Percentiles rank a stretch among this genome's conserved stretches.
Conservation (phyloP, 1,140 invertebrate genomes). For the Leptinotarsa lineolata region DNA sequence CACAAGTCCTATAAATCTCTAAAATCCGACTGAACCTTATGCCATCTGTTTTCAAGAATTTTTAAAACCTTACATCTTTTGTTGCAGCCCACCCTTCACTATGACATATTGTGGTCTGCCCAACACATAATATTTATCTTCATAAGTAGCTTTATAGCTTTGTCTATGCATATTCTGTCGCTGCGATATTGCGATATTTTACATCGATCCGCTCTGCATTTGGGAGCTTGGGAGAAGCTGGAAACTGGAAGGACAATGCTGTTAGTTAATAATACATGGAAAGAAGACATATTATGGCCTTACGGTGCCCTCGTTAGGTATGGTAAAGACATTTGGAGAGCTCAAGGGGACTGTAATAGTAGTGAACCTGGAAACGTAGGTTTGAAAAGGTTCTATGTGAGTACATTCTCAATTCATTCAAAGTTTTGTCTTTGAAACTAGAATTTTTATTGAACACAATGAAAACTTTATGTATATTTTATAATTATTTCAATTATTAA, state of each 20-base stretch:
- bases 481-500: no score
- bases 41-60: no score
- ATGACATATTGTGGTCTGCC: conserved; percentile 81
- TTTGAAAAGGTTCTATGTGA: conserved; percentile 85
- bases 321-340: conserved; percentile 78
- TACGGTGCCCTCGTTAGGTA: conserved; percentile 81
- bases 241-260: conserved; percentile 56
- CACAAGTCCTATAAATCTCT: no score
- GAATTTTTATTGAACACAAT: no score
- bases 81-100: conserved; percentile 78
- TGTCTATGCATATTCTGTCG: conserved; percentile 73
- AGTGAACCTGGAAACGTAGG: conserved; percentile 82
- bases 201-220: conserved; percentile 85
- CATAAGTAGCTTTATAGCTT: conserved; percentile 80
- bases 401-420: conserved; percentile 51
- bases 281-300: conserved; percentile 73
- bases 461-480: no score
- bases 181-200: conserved; percentile 83
- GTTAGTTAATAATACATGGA: conserved; percentile 71
- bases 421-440: not conserved
- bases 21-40: no score
- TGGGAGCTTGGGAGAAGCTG: conserved; percentile 83
- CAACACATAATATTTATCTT: conserved; percentile 84
- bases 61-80: conserved; percentile 45
- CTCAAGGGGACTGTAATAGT: conserved; percentile 71